phyloP scores from a whole-genome alignment of 2,113 vertebrate genomes.

The Dendropsophus ebraccatus region DNA sequence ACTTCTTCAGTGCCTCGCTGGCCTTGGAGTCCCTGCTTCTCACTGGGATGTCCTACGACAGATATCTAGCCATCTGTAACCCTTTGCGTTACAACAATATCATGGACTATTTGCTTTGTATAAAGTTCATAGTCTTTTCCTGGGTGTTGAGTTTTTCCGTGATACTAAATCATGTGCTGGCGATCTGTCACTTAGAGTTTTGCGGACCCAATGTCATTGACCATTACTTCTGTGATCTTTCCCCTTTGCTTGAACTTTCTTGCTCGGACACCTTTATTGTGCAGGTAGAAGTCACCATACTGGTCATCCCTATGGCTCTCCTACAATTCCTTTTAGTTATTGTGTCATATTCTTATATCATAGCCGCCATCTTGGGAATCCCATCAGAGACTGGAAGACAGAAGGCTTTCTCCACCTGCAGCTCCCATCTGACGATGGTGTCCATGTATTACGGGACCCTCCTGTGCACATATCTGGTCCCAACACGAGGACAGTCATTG shows the following conservation, averaged over 20 bases:
- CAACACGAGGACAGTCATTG: background rate
- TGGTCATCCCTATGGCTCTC: conserved; percentile 12
- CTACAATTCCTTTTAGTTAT: conserved; percentile 3
- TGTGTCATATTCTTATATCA: background rate
- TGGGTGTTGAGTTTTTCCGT: background rate
- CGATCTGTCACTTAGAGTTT: background rate
- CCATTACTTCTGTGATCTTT: conserved; percentile 30
- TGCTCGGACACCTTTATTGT: conserved; percentile 13
- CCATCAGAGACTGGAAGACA: background rate
- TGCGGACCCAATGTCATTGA: background rate
- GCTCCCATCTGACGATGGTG: background rate
- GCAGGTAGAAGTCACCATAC: conserved; percentile 1
- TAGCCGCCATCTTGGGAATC: background rate
- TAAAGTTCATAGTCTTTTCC: background rate
- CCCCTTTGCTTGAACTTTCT: conserved; percentile 25
- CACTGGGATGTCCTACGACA: conserved; percentile 4
- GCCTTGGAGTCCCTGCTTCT: background rate
- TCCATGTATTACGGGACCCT: conserved; percentile 28
- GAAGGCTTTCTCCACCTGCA: background rate
- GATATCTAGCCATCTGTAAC: conserved; percentile 26
- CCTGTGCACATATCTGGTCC: background rate
- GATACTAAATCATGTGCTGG: conserved; percentile 3
- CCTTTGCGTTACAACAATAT: background rate
- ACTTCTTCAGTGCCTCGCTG: background rate
- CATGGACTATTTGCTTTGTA: background rate